A percentile compares a stretch with the other conserved stretches of the same genome.
Conservation (phyloP, 2,797 vertebrate species). For the Falco novaeseelandiae region DNA sequence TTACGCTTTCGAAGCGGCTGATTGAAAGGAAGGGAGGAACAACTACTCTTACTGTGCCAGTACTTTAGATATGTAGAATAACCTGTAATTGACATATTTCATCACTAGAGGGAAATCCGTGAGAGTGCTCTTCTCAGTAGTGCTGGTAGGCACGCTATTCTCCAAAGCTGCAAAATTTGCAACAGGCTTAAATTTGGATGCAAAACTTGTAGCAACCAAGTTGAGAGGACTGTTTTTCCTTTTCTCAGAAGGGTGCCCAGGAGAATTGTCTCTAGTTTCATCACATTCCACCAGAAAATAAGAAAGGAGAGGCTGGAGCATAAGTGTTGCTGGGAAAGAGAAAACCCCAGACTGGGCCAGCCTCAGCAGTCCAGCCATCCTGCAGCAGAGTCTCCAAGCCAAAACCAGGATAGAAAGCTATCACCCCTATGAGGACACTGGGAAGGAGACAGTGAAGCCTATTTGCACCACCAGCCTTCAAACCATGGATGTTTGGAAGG, state of each 20-base stretch:
- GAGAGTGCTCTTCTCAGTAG: neutral
- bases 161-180: neutral
- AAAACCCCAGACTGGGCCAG: neutral
- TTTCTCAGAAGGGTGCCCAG: neutral
- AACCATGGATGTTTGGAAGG: neutral
- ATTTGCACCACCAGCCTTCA: neutral
- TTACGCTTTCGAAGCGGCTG: neutral
- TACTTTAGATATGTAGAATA: neutral
- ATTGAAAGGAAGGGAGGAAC: neutral
- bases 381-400: neutral
- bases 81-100: constrained; percentile 4
- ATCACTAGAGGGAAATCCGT: constrained; percentile 58
- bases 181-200: neutral
- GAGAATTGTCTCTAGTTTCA: neutral
- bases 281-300: neutral
- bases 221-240: neutral
- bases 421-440: neutral
- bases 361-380: accelerated
- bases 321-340: neutral
- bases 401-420: neutral
- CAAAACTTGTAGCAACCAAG: neutral
- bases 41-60: neutral
- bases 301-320: neutral
- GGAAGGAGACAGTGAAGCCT: neutral
- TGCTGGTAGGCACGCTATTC: neutral